Evolutionary conservation across 2,797 vertebrate species (phyloP).

Genomic region (Eidolon dupreanum): DNA sequence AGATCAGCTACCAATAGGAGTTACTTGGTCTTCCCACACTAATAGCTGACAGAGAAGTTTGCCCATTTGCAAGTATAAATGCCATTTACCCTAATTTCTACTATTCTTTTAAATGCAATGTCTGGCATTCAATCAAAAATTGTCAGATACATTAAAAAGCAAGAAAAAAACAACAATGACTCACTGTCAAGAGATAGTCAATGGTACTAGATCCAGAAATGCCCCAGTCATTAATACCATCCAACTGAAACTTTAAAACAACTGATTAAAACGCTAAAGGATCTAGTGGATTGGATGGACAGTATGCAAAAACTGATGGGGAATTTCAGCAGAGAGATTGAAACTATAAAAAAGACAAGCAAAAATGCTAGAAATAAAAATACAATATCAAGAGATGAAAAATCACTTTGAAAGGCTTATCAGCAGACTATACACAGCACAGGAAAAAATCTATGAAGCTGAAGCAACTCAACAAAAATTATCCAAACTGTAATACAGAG

Average conservation of each 20-base stretch:
- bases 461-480: background rate
- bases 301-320: background rate
- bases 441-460: background rate
- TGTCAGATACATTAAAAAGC: background rate
- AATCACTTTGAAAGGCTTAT: background rate
- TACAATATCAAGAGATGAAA: background rate
- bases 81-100: background rate
- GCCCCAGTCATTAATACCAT: background rate
- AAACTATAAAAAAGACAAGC: background rate
- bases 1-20: background rate
- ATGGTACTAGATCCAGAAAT: background rate
- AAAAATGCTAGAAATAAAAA: background rate
- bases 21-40: background rate
- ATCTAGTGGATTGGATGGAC: background rate
- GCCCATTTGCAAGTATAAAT: background rate
- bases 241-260: background rate
- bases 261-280: background rate
- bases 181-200: background rate
- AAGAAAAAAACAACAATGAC: background rate
- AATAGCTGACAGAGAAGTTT: background rate
- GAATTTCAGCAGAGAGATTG: background rate
- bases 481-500: background rate
- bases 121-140: background rate
- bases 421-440: background rate
- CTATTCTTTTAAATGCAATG: background rate